Percentiles rank a stretch among this genome's conserved stretches.
Conservation (phyloP, 2,113 vertebrate genomes). For the Synchiropus splendidus region DNA sequence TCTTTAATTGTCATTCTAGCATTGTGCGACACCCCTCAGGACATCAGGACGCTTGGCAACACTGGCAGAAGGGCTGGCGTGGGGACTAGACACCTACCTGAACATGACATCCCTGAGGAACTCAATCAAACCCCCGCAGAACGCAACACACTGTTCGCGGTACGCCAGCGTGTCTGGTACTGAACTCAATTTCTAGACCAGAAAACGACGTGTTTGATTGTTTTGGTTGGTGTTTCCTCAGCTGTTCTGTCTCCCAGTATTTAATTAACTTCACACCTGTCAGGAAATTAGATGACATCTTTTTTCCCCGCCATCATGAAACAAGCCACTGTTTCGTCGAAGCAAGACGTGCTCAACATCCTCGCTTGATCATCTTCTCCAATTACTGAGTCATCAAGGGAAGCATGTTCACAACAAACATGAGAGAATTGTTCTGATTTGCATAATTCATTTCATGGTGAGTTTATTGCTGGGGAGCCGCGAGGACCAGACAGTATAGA, state of each 20-base stretch:
- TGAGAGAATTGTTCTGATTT: constrained; percentile 31
- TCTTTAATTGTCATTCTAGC: no score
- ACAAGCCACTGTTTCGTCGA: constrained; percentile 12
- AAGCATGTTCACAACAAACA: constrained; percentile 17
- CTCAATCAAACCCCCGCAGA: not conserved
- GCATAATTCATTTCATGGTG: constrained; percentile 29
- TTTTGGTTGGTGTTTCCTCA: constrained; percentile 4
- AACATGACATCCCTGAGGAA: no score
- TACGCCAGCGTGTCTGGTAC: not conserved
- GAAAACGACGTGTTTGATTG: constrained; percentile 4
- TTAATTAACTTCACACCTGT: constrained; percentile 32
- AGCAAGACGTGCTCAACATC: constrained; percentile 24
- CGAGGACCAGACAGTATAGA: not conserved
- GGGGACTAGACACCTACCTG: no score
- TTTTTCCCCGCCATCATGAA: constrained; percentile 17
- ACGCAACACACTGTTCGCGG: not conserved
- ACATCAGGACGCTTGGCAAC: no score
- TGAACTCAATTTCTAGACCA: constrained; percentile 2
- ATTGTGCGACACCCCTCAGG: no score
- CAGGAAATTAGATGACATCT: constrained; percentile 15
- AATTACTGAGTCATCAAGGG: constrained; percentile 44
- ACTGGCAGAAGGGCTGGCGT: no score
- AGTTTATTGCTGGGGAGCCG: constrained; percentile 15
- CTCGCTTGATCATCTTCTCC: constrained; percentile 23
- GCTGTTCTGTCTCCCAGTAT: constrained; percentile 11